These are phyloP conservation scores for Sympetrum striolatum DNA, from an alignment of 2,888 invertebrate species.

Conservation along the genomic window DNA sequence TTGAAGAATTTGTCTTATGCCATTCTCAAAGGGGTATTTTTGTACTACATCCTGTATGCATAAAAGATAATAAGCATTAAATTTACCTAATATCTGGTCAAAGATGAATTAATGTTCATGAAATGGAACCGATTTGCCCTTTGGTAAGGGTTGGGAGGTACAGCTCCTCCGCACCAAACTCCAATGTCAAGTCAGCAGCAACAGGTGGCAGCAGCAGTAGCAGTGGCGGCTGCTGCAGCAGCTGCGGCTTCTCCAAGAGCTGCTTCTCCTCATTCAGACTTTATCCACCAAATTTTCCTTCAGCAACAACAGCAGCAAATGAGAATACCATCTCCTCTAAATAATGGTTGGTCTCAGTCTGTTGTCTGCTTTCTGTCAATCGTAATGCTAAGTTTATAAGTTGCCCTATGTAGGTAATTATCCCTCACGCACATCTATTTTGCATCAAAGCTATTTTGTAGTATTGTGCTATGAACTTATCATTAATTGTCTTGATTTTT, in stretches of 20 bases:
- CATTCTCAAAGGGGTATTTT: background rate
- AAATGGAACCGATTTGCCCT: background rate
- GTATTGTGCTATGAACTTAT: too few relatives aligned
- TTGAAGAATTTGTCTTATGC: conserved; percentile 60
- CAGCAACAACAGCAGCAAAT: conserved; percentile 63
- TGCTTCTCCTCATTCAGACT: conserved; percentile 53
- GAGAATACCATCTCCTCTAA: conserved; percentile 69
- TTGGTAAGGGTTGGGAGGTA: background rate
- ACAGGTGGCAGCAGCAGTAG: conserved; percentile 22
- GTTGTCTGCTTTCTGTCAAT: too few relatives aligned
- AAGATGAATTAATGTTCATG: background rate
- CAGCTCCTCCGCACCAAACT: conserved; percentile 1
- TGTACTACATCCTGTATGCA: background rate
- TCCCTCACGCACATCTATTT: too few relatives aligned
- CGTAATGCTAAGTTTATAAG: too few relatives aligned
- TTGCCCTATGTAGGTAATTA: too few relatives aligned
- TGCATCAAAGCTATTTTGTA: too few relatives aligned
- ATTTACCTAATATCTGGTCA: background rate
- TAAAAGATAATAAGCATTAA: background rate
- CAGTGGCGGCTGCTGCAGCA: conserved; percentile 13
- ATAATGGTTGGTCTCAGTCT: conserved; percentile 60
- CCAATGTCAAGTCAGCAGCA: conserved; percentile 19
- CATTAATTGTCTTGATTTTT: too few relatives aligned
- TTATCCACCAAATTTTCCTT: conserved; percentile 60
- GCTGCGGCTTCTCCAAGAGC: conserved; percentile 51